Conservation (phyloP, 2,113 vertebrate genomes). For the Cathartes aura region DNA sequence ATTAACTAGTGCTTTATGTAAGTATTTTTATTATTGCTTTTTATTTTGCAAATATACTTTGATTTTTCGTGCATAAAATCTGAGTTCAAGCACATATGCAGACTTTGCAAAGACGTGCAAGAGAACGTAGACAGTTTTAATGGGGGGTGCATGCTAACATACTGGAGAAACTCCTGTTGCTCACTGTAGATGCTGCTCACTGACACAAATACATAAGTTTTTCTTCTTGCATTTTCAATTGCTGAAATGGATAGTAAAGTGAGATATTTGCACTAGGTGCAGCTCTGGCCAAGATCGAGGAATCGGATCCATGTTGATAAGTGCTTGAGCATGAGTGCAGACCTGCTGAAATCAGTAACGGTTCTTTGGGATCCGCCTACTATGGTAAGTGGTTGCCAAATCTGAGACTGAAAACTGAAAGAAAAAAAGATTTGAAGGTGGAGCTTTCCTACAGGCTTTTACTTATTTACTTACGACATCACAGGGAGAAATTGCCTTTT, state of each 20-base stretch:
- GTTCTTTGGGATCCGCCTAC: background rate
- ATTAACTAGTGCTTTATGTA: background rate
- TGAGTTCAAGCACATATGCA: background rate
- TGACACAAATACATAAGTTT: background rate
- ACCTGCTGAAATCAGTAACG: background rate
- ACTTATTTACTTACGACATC: background rate
- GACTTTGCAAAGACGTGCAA: background rate
- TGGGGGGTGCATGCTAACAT: background rate
- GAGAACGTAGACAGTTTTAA: background rate
- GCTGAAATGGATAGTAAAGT: background rate
- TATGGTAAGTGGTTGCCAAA: background rate
- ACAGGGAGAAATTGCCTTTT: constrained; percentile 13
- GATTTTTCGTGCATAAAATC: background rate
- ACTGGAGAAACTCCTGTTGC: background rate
- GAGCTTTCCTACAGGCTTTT: background rate
- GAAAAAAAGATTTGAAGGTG: background rate
- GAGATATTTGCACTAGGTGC: background rate
- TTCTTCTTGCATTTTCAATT: background rate
- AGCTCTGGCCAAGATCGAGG: background rate
- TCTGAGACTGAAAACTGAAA: background rate
- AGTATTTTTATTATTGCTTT: background rate
- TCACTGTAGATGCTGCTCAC: background rate
- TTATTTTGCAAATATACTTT: background rate
- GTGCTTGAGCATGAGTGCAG: background rate
- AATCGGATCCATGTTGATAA: background rate